phyloP scores from a whole-genome alignment of 2,888 invertebrate species.

The Cetonia aurata region DNA sequence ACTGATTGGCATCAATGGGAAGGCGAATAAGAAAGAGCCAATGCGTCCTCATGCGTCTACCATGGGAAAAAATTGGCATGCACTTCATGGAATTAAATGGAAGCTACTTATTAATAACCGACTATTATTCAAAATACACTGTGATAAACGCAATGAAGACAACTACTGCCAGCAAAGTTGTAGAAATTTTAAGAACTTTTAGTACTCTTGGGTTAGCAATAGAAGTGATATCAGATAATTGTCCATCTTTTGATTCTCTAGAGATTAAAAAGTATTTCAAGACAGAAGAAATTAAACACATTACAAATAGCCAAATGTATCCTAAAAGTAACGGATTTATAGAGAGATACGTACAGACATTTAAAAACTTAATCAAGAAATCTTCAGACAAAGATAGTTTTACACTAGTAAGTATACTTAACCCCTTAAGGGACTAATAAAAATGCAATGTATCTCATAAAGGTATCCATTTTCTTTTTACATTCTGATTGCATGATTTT shows the following conservation, averaged over 20 bases:
- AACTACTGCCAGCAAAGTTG: background rate
- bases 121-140: conserved; percentile 21
- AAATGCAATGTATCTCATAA: no score
- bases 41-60: conserved; percentile 40
- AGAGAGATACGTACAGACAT: conserved; percentile 25
- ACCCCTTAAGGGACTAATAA: no score
- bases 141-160: conserved; percentile 3
- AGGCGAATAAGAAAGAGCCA: conserved; percentile 40
- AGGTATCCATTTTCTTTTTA: no score
- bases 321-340: conserved; percentile 2
- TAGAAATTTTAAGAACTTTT: conserved; percentile 15
- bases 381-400: background rate
- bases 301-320: conserved; percentile 6
- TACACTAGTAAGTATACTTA: background rate
- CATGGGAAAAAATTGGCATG: conserved; percentile 40
- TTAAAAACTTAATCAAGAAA: conserved; percentile 13
- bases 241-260: background rate
- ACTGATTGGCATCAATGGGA: no score
- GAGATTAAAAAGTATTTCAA: conserved; percentile 6
- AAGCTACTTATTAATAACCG: conserved; percentile 6
- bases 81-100: conserved; percentile 30
- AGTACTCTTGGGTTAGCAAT: conserved; percentile 9
- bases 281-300: conserved; percentile 1
- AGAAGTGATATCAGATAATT: background rate
- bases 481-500: no score